Evolutionary conservation across 37 sponge, comb jelly and placozoan species (phyloP), one percentile per base, ranked within the genome.

Genomic region (Beroe forskalii): DNA sequence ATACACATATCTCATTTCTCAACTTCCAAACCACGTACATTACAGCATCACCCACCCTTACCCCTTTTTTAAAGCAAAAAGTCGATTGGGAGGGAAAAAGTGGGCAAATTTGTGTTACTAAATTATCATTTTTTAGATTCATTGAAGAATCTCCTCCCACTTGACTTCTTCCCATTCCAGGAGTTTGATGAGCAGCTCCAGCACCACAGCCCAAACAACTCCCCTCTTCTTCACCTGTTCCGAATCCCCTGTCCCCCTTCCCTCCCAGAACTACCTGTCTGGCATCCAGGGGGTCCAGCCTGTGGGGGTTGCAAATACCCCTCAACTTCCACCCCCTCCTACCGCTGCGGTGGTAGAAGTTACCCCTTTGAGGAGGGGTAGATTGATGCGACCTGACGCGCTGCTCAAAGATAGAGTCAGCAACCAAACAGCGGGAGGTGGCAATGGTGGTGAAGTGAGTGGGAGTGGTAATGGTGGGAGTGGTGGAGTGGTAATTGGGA

Each of bases 171-270:
- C n/a, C n/a, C n/a, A 64, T 64, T 20, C 31, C 27, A 64, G 66
- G 66, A 64, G 66, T 28, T 37, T 80, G 86, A 41, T 80, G 55
- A 43, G 17, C 44, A 44, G 24, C 2, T 25, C 86, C 30, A 35
- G 35, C 9, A 72, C 75, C 9, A 30, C 75, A 3, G 27, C 28
- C 20, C 86, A 42, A 3, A 80, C 44, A 4, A 80, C 86, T 2
- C 86, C 86, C 1, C 25, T 80, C 25, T 80, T 80, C 35, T 43
- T 80, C 30, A 80, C 28, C 44, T 80, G 86, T 43, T 33, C 86
- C 27, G 86, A 80, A 25, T 4, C 86, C 55, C 27, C 55, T 9
- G 30, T 80, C 55, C 86, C 86, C 30, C 40, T 80, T 38, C 86
- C 86, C 28, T 42, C 55, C 14, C 55, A 80, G 55, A 80, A 80